These are phyloP conservation scores for Dendrolimus pini DNA, from an alignment of 2,888 invertebrate genomes.

Conservation along the genomic window DNA sequence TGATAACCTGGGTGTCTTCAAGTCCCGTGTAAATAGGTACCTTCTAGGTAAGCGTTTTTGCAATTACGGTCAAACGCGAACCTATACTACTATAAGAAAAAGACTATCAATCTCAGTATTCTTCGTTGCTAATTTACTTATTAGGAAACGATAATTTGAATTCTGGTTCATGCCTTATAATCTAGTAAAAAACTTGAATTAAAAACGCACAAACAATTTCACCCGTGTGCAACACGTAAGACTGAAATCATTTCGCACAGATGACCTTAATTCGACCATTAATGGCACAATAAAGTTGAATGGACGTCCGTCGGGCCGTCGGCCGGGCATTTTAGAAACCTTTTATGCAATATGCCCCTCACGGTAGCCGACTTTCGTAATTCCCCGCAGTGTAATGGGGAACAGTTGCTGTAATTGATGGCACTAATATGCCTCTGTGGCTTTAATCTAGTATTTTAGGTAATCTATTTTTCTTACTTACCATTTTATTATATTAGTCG, in stretches of 20 bases:
- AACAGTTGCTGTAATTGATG: conserved; percentile 12
- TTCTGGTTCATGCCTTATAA: too few species aligned
- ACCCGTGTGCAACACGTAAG: background rate
- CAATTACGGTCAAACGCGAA: too few species aligned
- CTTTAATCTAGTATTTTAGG: background rate
- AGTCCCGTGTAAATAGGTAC: too few species aligned
- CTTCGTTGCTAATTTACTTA: too few species aligned
- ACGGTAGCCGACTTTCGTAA: conserved; percentile 19
- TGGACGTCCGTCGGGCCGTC: conserved; percentile 15
- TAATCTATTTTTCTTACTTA: background rate
- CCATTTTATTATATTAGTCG: background rate
- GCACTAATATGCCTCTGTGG: conserved; percentile 2
- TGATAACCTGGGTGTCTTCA: too few species aligned
- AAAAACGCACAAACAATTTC: background rate
- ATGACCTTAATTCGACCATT: conserved; percentile 26
- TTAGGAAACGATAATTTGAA: too few species aligned
- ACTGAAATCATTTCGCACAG: conserved; percentile 12
- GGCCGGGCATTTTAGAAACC: conserved; percentile 18
- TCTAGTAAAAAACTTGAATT: conserved; percentile 9
- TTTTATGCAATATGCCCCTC: conserved; percentile 20
- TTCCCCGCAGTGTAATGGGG: conserved; percentile 18
- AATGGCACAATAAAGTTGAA: conserved; percentile 25
- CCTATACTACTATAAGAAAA: too few species aligned
- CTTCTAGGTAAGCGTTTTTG: too few species aligned
- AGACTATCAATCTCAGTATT: too few species aligned